Conservation (phyloP, 2,797 vertebrate genomes). For the Chloroceryle inda region DNA sequence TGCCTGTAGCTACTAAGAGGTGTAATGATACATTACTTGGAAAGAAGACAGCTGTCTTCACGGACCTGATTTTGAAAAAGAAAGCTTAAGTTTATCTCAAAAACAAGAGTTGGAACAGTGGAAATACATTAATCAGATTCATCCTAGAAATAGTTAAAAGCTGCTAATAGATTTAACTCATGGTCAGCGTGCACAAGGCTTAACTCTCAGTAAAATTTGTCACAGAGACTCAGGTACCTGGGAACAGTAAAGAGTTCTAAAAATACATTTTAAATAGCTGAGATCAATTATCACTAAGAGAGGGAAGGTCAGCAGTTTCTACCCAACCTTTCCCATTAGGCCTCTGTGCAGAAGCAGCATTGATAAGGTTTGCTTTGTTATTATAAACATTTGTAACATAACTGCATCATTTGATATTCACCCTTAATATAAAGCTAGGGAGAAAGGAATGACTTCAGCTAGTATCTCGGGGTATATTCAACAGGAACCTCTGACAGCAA, state of each 20-base stretch:
- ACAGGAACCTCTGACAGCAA: slow-evolving; percentile 3
- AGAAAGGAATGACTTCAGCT: not conserved
- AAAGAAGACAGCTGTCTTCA: not conserved
- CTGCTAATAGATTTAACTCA: not conserved
- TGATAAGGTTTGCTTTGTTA: not conserved
- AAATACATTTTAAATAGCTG: not conserved
- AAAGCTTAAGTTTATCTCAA: not conserved
- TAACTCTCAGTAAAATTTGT: not conserved
- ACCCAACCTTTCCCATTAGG: not conserved
- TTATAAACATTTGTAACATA: not conserved
- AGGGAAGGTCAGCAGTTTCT: not conserved
- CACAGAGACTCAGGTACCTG: not conserved
- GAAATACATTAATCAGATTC: not conserved
- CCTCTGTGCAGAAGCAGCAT: not conserved
- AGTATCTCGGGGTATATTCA: not conserved
- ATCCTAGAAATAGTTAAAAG: not conserved
- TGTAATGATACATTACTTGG: not conserved
- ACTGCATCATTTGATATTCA: not conserved
- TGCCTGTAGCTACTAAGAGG: not conserved
- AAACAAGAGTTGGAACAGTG: not conserved
- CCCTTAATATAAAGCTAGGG: not conserved
- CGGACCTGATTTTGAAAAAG: not conserved
- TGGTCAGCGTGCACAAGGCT: not conserved
- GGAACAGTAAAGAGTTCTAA: not conserved
- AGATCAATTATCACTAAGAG: not conserved